Conservation (phyloP, 2,797 vertebrate species). For the Mallotus villosus region DNA sequence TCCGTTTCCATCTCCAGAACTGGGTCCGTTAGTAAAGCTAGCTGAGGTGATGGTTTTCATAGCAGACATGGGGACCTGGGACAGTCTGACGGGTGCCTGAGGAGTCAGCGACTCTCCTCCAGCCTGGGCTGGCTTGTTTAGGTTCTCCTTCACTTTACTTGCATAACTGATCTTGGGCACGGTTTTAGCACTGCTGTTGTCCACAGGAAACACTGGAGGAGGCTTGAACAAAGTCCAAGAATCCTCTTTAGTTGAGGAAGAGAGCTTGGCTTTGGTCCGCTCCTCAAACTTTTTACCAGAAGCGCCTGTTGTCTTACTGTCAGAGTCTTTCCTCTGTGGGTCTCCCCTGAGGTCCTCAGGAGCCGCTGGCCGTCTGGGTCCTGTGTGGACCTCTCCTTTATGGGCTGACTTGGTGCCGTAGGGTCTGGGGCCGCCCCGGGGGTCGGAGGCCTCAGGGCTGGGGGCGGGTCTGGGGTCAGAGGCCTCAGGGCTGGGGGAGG, state of each 20-base stretch:
- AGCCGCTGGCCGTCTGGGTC: slow-evolving; percentile 49
- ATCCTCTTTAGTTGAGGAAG: slow-evolving; percentile 90
- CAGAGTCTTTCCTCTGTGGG: slow-evolving; percentile 86
- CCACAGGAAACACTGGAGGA: slow-evolving; percentile 97
- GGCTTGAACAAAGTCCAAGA: slow-evolving; percentile 99
- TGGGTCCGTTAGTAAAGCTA: slow-evolving; percentile 93
- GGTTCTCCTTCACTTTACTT: slow-evolving; percentile 99
- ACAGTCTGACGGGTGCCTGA: slow-evolving; percentile 76
- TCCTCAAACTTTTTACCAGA: slow-evolving; percentile 90
- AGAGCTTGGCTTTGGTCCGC: slow-evolving; percentile 89
- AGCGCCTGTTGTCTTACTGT: slow-evolving; percentile 82
- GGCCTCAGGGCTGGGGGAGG: slow-evolving; percentile 53
- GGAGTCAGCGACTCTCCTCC: slow-evolving; percentile 76
- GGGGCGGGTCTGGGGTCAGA: too few relatives aligned
- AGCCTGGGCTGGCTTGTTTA: slow-evolving; percentile 93
- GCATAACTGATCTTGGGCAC: slow-evolving; percentile 99
- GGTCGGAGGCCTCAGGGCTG: slow-evolving; percentile 66
- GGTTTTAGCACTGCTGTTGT: slow-evolving; percentile 99
- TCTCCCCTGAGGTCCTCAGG: slow-evolving; percentile 73
- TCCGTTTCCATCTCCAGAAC: slow-evolving; percentile 83
- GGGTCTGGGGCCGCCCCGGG: slow-evolving; percentile 75
- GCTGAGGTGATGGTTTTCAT: slow-evolving; percentile 98
- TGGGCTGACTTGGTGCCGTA: slow-evolving; percentile 77
- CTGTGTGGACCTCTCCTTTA: slow-evolving; percentile 62
- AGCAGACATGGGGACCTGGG: slow-evolving; percentile 95